Conservation (phyloP, 2,888 invertebrate genomes). For the Ochropleura leucogaster region DNA sequence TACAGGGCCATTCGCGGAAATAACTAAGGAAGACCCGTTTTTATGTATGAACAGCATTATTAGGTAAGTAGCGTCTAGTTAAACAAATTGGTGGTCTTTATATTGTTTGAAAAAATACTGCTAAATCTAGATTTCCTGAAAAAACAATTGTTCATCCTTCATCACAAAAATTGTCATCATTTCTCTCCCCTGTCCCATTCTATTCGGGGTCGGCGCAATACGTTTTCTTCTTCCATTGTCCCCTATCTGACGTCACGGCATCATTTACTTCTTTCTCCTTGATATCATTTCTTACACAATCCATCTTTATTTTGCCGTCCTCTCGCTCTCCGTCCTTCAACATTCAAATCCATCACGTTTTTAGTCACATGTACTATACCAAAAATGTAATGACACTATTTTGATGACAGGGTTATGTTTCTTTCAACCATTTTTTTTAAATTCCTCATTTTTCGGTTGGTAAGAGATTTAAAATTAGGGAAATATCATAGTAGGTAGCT, state of each 20-base stretch:
- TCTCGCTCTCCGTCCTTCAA: too few species aligned
- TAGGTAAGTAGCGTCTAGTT: background rate
- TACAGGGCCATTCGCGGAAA: background rate
- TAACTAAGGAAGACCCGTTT: background rate
- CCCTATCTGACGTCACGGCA: too few species aligned
- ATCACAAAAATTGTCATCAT: too few species aligned
- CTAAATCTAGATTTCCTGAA: background rate
- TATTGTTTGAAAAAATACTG: background rate
- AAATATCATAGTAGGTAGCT: background rate
- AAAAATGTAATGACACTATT: background rate
- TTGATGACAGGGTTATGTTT: background rate
- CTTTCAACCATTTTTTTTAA: background rate
- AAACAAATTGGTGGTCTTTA: background rate
- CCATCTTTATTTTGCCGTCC: too few species aligned
- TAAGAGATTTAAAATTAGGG: background rate
- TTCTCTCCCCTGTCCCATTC: too few species aligned
- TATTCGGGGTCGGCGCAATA: too few species aligned
- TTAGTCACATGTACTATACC: too few species aligned
- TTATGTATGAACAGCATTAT: background rate
- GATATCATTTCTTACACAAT: too few species aligned
- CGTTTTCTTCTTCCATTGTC: too few species aligned
- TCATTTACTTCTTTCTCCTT: too few species aligned
- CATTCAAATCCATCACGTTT: too few species aligned
- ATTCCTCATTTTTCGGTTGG: background rate
- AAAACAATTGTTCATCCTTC: background rate